phyloP scores from a whole-genome alignment of 2,113 vertebrate species.

The Diphyllodes magnificus region DNA sequence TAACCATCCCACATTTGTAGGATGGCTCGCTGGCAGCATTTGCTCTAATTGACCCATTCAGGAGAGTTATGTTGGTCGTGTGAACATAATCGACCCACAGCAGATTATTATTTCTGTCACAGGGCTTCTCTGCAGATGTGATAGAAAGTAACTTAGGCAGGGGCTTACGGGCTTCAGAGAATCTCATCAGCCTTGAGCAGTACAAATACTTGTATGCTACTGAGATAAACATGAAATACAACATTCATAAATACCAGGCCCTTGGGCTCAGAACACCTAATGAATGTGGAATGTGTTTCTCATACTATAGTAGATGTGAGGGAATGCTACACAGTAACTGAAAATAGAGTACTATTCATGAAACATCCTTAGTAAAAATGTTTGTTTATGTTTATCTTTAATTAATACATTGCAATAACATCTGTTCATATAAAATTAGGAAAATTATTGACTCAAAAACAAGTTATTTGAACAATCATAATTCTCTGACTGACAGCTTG shows the following conservation, averaged over 20 bases:
- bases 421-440: neutral
- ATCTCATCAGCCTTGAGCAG: slow-evolving; percentile 47
- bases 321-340: neutral
- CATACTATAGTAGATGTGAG: neutral
- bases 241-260: slow-evolving; percentile 39
- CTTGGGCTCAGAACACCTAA: slow-evolving; percentile 14
- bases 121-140: slow-evolving; percentile 20
- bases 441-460: neutral
- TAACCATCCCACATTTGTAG: neutral
- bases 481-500: neutral
- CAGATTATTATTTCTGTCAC: slow-evolving; percentile 59
- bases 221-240: slow-evolving; percentile 62
- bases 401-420: neutral
- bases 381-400: neutral
- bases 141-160: slow-evolving; percentile 28
- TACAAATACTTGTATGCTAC: neutral
- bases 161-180: neutral
- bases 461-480: neutral
- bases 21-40: neutral
- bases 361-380: neutral
- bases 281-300: slow-evolving; percentile 11
- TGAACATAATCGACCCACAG: neutral
- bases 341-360: neutral
- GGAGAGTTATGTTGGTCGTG: slow-evolving; percentile 20
- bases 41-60: slow-evolving; percentile 48